Base-by-base conservation (phyloP, 2,888 invertebrate genomes). In the Anthophora plumipes region DNA sequence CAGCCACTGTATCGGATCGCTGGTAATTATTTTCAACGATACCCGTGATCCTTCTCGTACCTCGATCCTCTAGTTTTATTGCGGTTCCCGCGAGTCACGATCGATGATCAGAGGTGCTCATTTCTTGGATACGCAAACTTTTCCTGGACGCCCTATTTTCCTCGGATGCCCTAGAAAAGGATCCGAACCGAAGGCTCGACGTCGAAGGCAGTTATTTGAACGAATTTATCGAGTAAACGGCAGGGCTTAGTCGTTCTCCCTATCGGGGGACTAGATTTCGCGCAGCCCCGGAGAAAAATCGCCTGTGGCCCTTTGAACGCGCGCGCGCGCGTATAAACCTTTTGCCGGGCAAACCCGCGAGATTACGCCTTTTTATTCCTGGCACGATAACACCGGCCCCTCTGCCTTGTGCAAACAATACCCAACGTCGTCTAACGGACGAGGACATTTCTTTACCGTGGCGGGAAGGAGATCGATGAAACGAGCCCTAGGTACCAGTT, bases 21-120 rank as follows among this genome's bases (percentile, higher is more conserved):
- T 46, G 80, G 81, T 86, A 85, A 89, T 89, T 89, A 88, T 88
- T 89, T 86, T 75, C 83, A 72, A 85, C 81, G 84, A 71, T 78
- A 60, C 75, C n/a, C 48, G 43, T 5, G 20, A 31, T 46, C 12
- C 9, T 17, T 17, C n/a, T 22, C 11, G 7, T 3, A 4, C 14
- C 22, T 9, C 12, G 12, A 20, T 1, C 20, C 9, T 63, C 14
- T 5, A 31, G 20, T 8, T 43, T 46, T 55, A 31, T 55, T 64
- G 37, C 59, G 39, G 17, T 0, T 7, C 7, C n/a, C 48, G 48
- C n/a, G 48, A n/a, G 8, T 7, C 48, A 48, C n/a, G 48, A 7
- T 48, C n/a, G 6, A 31, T 31, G 31, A 7, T 1, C 48, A 48
- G 48, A n/a, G n/a, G 8, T 48, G n/a, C 12, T 43, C 11, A 14